Percentiles rank a stretch among this genome's conserved stretches.
phyloP scores from a whole-genome alignment of 2,113 vertebrate species.

The Smithornis capensis region DNA sequence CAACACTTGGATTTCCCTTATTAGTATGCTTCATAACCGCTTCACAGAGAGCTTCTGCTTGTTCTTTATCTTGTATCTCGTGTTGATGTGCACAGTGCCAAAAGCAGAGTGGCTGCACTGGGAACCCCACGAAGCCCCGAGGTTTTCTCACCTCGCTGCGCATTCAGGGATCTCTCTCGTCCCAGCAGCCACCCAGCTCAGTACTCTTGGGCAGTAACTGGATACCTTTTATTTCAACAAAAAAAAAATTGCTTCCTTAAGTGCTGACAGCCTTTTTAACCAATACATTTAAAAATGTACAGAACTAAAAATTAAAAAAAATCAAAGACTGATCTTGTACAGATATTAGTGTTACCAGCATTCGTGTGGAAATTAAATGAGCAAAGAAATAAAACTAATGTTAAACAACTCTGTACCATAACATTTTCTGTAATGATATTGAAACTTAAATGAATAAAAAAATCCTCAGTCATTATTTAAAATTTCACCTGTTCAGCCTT shows the following conservation, averaged over 20 bases:
- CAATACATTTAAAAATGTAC: conserved; percentile 99
- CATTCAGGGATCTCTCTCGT: conserved; percentile 74
- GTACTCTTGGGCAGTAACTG: conserved; percentile 87
- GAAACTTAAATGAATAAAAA: conserved; percentile 98
- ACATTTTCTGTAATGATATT: conserved; percentile 99
- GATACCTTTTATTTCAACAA: conserved; percentile 95
- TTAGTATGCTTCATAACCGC: conserved; percentile 98
- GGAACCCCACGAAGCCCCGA: conserved; percentile 69
- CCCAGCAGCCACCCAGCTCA: conserved; percentile 87
- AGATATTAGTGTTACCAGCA: conserved; percentile 99
- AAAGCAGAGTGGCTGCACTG: conserved; percentile 81
- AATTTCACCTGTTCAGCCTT: conserved; percentile 73
- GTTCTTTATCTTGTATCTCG: conserved; percentile 99
- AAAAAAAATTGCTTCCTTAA: conserved; percentile 95
- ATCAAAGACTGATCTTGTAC: conserved; percentile 98
- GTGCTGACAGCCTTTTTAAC: conserved; percentile 99
- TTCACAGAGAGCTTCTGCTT: conserved; percentile 99
- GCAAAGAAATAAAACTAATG: conserved; percentile 95
- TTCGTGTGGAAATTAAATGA: conserved; percentile 96
- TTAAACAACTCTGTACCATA: conserved; percentile 99
- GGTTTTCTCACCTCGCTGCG: conserved; percentile 72
- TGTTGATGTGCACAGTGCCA: conserved; percentile 99
- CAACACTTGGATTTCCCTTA: conserved; percentile 96
- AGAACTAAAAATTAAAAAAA: conserved; percentile 85
- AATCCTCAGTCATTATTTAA: conserved; percentile 99